Evolutionary conservation across 2,113 vertebrate genomes (phyloP).

Genomic region (Tringa solitaria): DNA sequence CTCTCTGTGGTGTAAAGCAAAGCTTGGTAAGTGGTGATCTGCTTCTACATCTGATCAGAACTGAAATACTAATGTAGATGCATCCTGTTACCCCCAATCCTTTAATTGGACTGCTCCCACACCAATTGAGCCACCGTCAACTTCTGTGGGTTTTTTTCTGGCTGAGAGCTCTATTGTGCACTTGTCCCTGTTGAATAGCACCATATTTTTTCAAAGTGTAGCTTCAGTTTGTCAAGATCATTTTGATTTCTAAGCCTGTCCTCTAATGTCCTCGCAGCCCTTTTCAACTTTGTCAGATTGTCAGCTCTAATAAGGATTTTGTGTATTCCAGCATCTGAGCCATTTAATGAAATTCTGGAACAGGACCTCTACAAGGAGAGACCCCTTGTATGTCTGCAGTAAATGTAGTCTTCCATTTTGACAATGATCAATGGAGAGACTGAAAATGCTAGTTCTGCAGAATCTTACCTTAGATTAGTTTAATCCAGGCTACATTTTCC

Average conservation of each 20-base stretch:
- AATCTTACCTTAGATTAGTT: not conserved
- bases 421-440: not conserved
- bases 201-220: not conserved
- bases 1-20: not conserved
- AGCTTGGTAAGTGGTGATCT: not conserved
- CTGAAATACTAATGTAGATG: not conserved
- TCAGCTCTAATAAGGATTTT: not conserved
- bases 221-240: not conserved
- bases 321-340: not conserved
- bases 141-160: not conserved
- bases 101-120: not conserved
- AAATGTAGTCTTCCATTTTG: not conserved
- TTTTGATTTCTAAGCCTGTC: not conserved
- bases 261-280: not conserved
- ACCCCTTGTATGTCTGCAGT: not conserved
- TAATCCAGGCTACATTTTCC: not conserved
- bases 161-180: not conserved
- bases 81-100: not conserved
- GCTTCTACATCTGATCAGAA: not conserved
- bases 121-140: not conserved
- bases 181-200: not conserved
- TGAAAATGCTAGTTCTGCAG: not conserved
- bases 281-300: constrained; percentile 22
- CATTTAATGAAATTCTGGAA: not conserved
- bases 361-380: not conserved